Evolutionary conservation across 2,113 vertebrate species (phyloP), one percentile per base, ranked within the genome.

Genomic region (Microtus richardsoni): DNA sequence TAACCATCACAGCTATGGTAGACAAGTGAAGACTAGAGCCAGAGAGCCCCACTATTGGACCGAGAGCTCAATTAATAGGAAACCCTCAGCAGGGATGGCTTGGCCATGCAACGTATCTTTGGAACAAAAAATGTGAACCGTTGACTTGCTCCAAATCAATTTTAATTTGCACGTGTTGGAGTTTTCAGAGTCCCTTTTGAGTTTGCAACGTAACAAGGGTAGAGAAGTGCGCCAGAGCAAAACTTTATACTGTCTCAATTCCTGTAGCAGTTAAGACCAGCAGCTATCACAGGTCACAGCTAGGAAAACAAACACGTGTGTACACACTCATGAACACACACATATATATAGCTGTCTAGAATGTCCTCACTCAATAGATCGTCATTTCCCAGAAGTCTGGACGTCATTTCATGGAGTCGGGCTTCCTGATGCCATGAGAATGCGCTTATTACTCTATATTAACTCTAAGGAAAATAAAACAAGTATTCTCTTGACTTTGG

Each of bases 1-100:
- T 99, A 99, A 99, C 99, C 99, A 98, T 99, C 99, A 99, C 99
- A 98, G 99, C 99, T 97, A 95, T 98, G 98, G 98, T 97, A 99
- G 99, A 98, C 98, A 97, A 99, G 99, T 97, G 99, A 98, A 99
- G 98, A 98, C 99, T 98, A 98, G 96, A 98, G 99, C 95, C 98
- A 98, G 98, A 98, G 98, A 98, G 99, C 98, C 99, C 54, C 97
- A 98, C 98, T 94, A 88, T 98, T 94, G 98, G 99, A 97, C 98
- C 93, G 98, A 98, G 99, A 98, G 99, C 99, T 99, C 99, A 99
- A 99, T 99, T 99, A 99, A 98, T 97, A 80, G 98, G 91, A 95
- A 98, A 95, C 97, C 98, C 97, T 98, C 98, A 97, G 95, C 98
- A 98, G 98, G 98, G 98, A 97, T 98, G 98, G 97, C 95, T 98